Evolutionary conservation across 1,140 invertebrate species (phyloP).

Genomic region (Coptotermes formosanus): DNA sequence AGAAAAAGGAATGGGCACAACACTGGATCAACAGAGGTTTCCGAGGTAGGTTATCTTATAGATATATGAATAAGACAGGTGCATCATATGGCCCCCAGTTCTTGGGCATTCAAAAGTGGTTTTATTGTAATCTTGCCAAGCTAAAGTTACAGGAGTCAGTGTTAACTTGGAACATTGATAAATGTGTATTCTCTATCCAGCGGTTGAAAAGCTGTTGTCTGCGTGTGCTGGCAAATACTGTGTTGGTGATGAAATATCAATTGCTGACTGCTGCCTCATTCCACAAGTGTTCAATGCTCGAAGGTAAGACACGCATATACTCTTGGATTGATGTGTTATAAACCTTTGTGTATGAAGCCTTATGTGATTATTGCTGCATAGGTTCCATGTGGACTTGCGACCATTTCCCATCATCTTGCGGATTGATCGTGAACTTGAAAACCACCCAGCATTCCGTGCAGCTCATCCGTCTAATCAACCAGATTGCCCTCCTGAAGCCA

Average conservation of each 20-base stretch:
- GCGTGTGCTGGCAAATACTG: slow-evolving; percentile 89
- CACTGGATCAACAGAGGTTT: slow-evolving; percentile 91
- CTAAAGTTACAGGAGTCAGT: background rate
- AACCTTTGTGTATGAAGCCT: background rate
- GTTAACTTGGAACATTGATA: background rate
- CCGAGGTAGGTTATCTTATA: slow-evolving; percentile 50
- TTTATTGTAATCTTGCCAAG: background rate
- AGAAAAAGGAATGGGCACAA: slow-evolving; percentile 88
- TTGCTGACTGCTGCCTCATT: slow-evolving; percentile 93
- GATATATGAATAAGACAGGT: slow-evolving; percentile 11
- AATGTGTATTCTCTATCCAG: slow-evolving; percentile 49
- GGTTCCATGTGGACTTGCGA: slow-evolving; percentile 87
- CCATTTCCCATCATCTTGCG: slow-evolving; percentile 85
- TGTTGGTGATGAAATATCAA: slow-evolving; percentile 87
- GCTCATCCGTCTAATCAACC: slow-evolving; percentile 87
- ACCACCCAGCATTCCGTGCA: slow-evolving; percentile 82
- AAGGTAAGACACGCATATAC: slow-evolving; percentile 53
- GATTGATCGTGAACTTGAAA: slow-evolving; percentile 82
- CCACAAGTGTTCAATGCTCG: slow-evolving; percentile 91
- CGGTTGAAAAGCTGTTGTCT: slow-evolving; percentile 83
- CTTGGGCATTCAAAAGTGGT: background rate
- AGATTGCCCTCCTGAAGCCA: slow-evolving; percentile 84
- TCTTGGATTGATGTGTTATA: background rate
- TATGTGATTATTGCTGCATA: slow-evolving; percentile 40
- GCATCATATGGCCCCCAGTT: background rate